These are phyloP conservation scores for Yponomeuta sedellus DNA, from an alignment of 2,888 invertebrate species.

Conservation along the genomic window DNA sequence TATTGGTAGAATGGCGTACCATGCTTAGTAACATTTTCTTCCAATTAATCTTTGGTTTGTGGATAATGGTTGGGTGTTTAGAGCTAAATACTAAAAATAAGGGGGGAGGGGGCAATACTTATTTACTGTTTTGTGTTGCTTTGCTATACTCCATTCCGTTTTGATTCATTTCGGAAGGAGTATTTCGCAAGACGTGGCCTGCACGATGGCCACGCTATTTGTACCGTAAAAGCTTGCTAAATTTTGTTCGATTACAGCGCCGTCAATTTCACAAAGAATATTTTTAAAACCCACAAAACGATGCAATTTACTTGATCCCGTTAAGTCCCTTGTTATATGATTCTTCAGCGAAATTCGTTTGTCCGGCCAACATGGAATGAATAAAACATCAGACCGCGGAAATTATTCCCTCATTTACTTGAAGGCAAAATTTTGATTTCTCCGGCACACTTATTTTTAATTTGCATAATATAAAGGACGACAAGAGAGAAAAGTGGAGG, in stretches of 20 bases:
- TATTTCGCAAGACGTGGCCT: no score
- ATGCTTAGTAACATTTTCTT: no score
- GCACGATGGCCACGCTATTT: no score
- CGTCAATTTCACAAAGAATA: not conserved
- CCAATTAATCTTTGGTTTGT: no score
- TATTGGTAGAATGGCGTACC: no score
- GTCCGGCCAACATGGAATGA: conserved; percentile 37
- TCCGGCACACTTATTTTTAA: conserved; percentile 17
- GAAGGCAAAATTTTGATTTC: conserved; percentile 37
- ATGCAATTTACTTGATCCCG: not conserved
- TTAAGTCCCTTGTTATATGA: not conserved
- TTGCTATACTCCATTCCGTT: no score
- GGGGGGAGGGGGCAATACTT: no score
- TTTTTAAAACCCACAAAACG: not conserved
- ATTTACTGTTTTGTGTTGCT: no score
- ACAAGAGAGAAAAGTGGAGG: not conserved
- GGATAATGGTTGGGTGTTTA: no score
- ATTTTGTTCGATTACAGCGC: not conserved
- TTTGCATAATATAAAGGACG: conserved; percentile 1
- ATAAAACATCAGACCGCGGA: conserved; percentile 35
- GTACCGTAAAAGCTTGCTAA: no score
- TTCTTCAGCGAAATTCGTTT: conserved; percentile 24
- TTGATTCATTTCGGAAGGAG: no score
- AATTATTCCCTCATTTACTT: conserved; percentile 43
- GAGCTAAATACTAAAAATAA: no score